Evolutionary conservation across 1,140 invertebrate genomes (phyloP).

Genomic region (Trachymyrmex cornetzi): DNA sequence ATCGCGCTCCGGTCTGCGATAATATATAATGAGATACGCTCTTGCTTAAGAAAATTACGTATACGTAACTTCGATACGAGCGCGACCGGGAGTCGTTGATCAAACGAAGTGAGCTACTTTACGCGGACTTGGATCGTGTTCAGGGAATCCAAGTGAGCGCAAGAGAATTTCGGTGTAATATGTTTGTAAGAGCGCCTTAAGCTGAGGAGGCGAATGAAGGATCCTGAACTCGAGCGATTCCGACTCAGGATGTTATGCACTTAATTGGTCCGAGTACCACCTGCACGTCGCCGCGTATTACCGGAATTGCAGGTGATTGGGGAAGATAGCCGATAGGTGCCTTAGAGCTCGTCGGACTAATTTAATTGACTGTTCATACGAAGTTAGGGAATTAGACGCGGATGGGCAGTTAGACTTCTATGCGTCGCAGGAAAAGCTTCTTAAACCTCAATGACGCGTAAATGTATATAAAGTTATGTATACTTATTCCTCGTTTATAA

Average conservation of each 20-base stretch:
- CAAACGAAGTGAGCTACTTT: slow-evolving; percentile 49
- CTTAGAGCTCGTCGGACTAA: slow-evolving; percentile 49
- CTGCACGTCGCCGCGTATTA: slow-evolving; percentile 48
- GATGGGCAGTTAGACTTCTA: neutral
- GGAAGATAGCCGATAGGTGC: slow-evolving; percentile 51
- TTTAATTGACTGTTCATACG: slow-evolving; percentile 62
- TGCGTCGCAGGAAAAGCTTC: neutral
- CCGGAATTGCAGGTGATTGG: slow-evolving; percentile 56
- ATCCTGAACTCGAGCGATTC: slow-evolving; percentile 35
- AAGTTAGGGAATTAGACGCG: slow-evolving; percentile 39
- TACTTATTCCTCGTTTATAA: neutral
- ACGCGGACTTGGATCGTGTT: slow-evolving; percentile 49
- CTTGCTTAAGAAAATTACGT: slow-evolving; percentile 14
- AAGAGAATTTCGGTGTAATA: slow-evolving; percentile 33
- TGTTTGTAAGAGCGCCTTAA: slow-evolving; percentile 52
- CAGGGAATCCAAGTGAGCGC: slow-evolving; percentile 26
- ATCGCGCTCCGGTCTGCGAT: slow-evolving; percentile 12
- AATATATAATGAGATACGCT: slow-evolving; percentile 47
- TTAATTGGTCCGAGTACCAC: slow-evolving; percentile 48
- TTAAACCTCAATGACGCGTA: neutral
- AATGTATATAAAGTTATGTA: neutral
- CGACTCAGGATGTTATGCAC: slow-evolving; percentile 45
- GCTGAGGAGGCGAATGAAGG: slow-evolving; percentile 48
- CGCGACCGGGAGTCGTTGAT: neutral
- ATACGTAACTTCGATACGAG: slow-evolving; percentile 11